Percentiles rank a stretch among this genome's conserved stretches.
phyloP scores from a whole-genome alignment of 2,797 vertebrate species.

The Scolopax rusticola region DNA sequence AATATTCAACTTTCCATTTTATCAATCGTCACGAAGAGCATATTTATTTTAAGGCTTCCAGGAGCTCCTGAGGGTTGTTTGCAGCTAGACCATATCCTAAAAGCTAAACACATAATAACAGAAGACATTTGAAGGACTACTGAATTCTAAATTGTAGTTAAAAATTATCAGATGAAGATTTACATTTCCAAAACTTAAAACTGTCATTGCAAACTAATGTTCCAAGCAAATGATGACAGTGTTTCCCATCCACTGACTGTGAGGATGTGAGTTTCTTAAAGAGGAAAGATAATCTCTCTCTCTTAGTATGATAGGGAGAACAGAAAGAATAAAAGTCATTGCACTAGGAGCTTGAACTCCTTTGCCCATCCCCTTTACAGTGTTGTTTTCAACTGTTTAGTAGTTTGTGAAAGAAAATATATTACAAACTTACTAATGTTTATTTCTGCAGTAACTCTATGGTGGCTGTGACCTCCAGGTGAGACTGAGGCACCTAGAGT shows the following conservation, averaged over 20 bases:
- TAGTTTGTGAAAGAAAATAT: background rate
- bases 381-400: background rate
- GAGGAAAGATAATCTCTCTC: background rate
- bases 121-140: background rate
- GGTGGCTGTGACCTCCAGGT: background rate
- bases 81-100: background rate
- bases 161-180: background rate
- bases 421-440: background rate
- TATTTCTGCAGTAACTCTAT: background rate
- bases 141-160: background rate
- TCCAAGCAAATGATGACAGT: background rate
- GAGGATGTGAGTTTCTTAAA: background rate
- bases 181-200: background rate
- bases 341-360: background rate
- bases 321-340: background rate
- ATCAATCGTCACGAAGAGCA: background rate
- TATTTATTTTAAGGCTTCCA: slow-evolving; percentile 39
- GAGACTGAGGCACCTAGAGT: background rate
- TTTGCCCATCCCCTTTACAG: background rate
- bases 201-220: background rate
- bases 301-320: background rate
- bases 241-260: background rate
- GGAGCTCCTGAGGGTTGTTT: slow-evolving; percentile 5
- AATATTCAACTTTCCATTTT: slow-evolving; percentile 36
- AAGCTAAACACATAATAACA: background rate